Base-by-base conservation (phyloP, 1,140 invertebrate genomes). In the Cyrtorhinus lividipennis region DNA sequence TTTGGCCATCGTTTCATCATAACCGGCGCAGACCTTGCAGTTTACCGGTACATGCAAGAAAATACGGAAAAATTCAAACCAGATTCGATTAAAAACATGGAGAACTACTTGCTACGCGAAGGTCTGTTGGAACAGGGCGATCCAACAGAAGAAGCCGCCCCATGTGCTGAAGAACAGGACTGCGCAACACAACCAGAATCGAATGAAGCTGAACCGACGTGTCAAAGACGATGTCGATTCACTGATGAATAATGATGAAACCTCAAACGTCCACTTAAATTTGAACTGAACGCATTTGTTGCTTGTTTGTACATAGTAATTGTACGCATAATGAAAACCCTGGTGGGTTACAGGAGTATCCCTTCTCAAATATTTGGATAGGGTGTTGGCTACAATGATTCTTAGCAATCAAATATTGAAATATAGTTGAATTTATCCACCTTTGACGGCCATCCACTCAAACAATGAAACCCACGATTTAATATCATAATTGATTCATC, bases 1-100 rank as follows among this genome's bases (percentile, higher is more conserved):
- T 84, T 82, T 69, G 79, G 79, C 66, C 82, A 83, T 69, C 76
- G 79, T 15, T 87, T 88, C 70, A 74, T 79, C 45, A 81, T 87
- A 44, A 80, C 76, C 15, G 83, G 82, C 0, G 81, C 81, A 24
- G 85, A 86, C 71, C 70, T 84, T 10, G 83, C 78, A 67, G 83
- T 85, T 1, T 85, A 83, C 69, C 75, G 80, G 13, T 87, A 85
- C 67, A 82, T 86, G 75, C 75, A 79, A 67, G 78, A 78, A n/a
- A 85, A 86, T 71, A 75, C 78, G 1, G 78, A 83, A 1, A 85
- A 85, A 70, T 87, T 87, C 72, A 74, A 77, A 3, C 76, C 75
- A 22, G 76, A 82, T 62, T 72, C 83, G 1, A 77, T 80, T 10
- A 75, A 82, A 59, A 83, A 80, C 67, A 76, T 85, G 24, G 73